Base-by-base conservation (phyloP, 2,797 vertebrate species). In the Rhinatrema bivittatum region DNA sequence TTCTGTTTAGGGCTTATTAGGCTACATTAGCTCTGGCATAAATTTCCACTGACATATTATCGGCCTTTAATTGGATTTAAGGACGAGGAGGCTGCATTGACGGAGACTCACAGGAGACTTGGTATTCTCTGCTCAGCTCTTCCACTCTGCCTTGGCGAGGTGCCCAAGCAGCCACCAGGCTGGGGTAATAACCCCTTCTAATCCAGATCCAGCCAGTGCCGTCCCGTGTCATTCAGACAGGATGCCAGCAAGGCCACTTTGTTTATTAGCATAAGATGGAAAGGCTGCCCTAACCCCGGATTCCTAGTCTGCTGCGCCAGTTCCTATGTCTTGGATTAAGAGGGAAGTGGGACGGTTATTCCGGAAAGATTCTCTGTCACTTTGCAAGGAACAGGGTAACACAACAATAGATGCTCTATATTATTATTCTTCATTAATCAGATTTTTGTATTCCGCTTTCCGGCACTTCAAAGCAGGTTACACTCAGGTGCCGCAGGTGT, bases 1-100 rank as follows among this genome's bases (percentile, higher is more conserved):
- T 74, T 70, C 79, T 82, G 85, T 84, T 83, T 83, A 82, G 78
- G 78, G 76, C 73, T 82, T 84, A 85, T 87, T 87, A 87, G 69
- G 68, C 70, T 81, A 74, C 79, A 86, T 85, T 83, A 82, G 78
- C 77, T 81, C 82, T 84, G 82, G 82, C 81, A 82, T 81, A 82
- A 77, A 86, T 86, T 81, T 75, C 61, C 60, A 74, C 72, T 75
- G 77, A 78, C 79, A 83, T 82, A 78, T 79, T 81, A 81, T 70
- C 42, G 65, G 71, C 61, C 72, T 78, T 76, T 85, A 85, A 87
- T 84, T 86, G 82, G 77, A 83, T 82, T 82, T 76, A 72, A 73
- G 72, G 74, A 78, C 39, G 49, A 76, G 73, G 58, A 79, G 69
- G 66, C 69, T 68, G 70, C 66, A 68, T 80, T 79, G 69, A 68